Evolutionary conservation across 2,797 vertebrate genomes (phyloP).

Genomic region (Otus scops): DNA sequence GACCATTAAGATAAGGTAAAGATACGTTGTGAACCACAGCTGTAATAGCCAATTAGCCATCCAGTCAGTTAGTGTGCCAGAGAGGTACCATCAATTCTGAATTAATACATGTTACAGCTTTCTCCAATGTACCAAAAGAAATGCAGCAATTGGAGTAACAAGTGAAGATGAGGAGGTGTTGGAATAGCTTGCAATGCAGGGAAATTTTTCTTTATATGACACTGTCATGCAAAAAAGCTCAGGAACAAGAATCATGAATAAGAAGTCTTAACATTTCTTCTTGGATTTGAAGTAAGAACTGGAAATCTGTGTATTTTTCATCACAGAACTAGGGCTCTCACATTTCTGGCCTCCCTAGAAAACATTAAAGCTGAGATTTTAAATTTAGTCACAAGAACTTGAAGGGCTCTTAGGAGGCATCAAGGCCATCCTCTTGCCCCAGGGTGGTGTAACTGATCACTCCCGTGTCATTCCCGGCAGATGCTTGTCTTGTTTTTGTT

Average conservation of each 20-base stretch:
- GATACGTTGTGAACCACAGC: neutral
- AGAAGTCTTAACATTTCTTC: neutral
- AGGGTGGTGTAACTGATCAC: neutral
- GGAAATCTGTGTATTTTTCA: neutral
- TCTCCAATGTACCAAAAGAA: neutral
- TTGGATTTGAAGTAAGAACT: neutral
- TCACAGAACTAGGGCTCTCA: neutral
- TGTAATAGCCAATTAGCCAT: neutral
- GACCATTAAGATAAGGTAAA: neutral
- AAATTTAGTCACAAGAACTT: conserved; percentile 4
- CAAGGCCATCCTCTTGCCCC: neutral
- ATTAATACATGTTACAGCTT: neutral
- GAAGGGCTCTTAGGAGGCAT: conserved; percentile 6
- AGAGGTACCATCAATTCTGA: neutral
- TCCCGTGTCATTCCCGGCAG: neutral
- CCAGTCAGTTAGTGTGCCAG: neutral
- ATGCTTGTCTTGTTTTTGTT: neutral
- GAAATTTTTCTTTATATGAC: neutral
- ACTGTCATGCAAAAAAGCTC: neutral
- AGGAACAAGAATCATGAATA: neutral
- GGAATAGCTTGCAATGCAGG: neutral
- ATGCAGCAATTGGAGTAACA: neutral
- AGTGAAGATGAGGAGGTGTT: neutral
- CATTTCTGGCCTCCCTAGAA: neutral
- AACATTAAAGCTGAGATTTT: neutral